A percentile compares a stretch with the other conserved stretches of the same genome.
phyloP scores from a whole-genome alignment of 1,140 invertebrate genomes.

The Drosophila melanica region DNA sequence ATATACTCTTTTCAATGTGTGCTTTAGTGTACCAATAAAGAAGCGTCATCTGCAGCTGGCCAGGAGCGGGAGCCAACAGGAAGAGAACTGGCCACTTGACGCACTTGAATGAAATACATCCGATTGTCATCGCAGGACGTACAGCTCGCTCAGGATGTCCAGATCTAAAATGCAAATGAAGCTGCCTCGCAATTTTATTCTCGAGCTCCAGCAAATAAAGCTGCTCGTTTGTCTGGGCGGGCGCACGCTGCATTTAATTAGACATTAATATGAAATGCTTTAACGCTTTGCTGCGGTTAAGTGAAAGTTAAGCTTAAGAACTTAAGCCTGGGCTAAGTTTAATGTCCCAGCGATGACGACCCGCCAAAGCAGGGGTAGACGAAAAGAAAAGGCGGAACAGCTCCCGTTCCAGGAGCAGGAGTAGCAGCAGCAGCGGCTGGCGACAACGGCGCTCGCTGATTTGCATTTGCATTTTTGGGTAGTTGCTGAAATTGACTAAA shows the following conservation, averaged over 20 bases:
- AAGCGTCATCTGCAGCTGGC: constrained; percentile 4
- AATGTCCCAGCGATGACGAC: constrained; percentile 39
- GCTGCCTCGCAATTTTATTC: constrained; percentile 49
- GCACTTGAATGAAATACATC: constrained; percentile 70
- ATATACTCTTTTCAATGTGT: no score
- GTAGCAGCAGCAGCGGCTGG: not conserved
- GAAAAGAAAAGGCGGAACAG: no score
- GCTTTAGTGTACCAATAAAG: not conserved
- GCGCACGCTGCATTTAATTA: constrained; percentile 71
- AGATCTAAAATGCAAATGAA: constrained; percentile 78
- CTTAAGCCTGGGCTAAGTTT: constrained; percentile 70
- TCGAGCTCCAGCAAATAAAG: constrained; percentile 31
- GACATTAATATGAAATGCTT: constrained; percentile 63
- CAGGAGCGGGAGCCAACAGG: not conserved
- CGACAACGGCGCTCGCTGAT: constrained; percentile 46
- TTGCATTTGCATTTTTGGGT: constrained; percentile 67
- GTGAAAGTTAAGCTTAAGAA: constrained; percentile 73
- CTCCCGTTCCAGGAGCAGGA: not conserved
- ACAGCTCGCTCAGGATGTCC: constrained; percentile 52
- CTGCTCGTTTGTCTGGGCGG: not conserved
- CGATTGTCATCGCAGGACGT: constrained; percentile 65
- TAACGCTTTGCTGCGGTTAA: constrained; percentile 66
- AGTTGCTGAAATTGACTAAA: constrained; percentile 24
- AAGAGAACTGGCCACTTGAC: constrained; percentile 37
- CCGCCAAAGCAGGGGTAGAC: not conserved